Evolutionary conservation across 1,140 invertebrate species (phyloP).

Genomic region (Drosophila kanapiae): DNA sequence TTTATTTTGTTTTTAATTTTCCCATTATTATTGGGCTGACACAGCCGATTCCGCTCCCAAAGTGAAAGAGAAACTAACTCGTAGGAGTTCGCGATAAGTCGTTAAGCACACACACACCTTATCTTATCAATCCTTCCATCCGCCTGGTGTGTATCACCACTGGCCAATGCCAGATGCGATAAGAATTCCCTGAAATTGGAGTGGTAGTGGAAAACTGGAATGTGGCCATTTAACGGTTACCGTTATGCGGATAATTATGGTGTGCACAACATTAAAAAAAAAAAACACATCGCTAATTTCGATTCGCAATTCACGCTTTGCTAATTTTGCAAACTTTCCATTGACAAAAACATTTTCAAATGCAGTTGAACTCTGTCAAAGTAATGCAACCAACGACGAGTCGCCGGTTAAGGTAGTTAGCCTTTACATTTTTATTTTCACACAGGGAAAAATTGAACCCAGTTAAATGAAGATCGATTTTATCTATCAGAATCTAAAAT

Average conservation of each 20-base stretch:
- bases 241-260: constrained; percentile 56
- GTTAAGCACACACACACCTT: constrained; percentile 2
- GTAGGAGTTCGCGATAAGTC: constrained; percentile 14
- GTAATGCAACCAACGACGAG: constrained; percentile 16
- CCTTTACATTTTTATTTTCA: constrained; percentile 12
- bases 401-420: constrained; percentile 27
- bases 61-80: constrained; percentile 43
- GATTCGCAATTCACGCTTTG: constrained; percentile 79
- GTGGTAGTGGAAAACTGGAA: constrained; percentile 9
- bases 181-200: constrained; percentile 38
- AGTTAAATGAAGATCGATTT: background rate
- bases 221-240: constrained; percentile 28
- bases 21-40: constrained; percentile 7
- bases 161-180: constrained; percentile 48
- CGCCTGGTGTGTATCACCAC: constrained; percentile 21
- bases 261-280: constrained; percentile 42
- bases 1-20: constrained; percentile 3
- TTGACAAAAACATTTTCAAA: constrained; percentile 77
- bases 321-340: constrained; percentile 76
- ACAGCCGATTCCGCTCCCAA: background rate
- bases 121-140: constrained; percentile 47
- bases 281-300: constrained; percentile 47
- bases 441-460: background rate
- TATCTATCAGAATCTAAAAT: too few relatives aligned
- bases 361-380: constrained; percentile 63